phyloP scores from a whole-genome alignment of 2,113 vertebrate genomes.

The Varanus komodoensis region DNA sequence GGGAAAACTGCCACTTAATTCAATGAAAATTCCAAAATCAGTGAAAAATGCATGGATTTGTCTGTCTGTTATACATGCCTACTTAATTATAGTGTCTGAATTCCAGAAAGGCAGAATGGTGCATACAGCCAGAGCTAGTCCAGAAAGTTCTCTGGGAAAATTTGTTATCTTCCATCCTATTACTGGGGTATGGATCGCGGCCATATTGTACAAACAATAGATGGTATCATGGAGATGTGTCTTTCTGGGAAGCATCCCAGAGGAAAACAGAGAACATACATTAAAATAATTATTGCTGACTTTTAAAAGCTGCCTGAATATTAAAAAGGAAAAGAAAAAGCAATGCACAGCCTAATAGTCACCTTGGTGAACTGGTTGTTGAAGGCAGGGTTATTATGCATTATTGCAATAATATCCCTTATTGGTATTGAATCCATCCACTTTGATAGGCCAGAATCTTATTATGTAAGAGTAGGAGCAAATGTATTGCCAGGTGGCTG shows the following conservation, averaged over 20 bases:
- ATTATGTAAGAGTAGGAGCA: background rate
- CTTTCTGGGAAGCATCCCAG: conserved; percentile 25
- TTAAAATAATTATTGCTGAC: conserved; percentile 35
- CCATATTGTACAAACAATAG: conserved; percentile 28
- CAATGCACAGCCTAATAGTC: background rate
- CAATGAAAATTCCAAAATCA: background rate
- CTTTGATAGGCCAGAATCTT: background rate
- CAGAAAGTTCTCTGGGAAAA: background rate
- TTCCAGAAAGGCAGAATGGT: background rate
- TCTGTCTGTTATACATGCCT: background rate
- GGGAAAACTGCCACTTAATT: background rate
- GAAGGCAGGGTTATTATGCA: background rate
- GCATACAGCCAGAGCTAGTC: background rate
- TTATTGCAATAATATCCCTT: background rate
- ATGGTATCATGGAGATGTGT: conserved; percentile 11
- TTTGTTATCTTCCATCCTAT: background rate
- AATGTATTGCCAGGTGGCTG: background rate
- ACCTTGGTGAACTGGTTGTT: background rate
- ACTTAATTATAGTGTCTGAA: background rate
- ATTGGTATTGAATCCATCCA: background rate
- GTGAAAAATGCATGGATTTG: background rate
- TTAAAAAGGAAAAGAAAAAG: conserved; percentile 20
- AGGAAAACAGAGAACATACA: conserved; percentile 25
- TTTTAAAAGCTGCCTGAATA: conserved; percentile 32
- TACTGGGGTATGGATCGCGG: conserved; percentile 10